These are phyloP conservation scores for Nymphalis c-album DNA, from an alignment of 2,888 invertebrate genomes.

Conservation along the genomic window DNA sequence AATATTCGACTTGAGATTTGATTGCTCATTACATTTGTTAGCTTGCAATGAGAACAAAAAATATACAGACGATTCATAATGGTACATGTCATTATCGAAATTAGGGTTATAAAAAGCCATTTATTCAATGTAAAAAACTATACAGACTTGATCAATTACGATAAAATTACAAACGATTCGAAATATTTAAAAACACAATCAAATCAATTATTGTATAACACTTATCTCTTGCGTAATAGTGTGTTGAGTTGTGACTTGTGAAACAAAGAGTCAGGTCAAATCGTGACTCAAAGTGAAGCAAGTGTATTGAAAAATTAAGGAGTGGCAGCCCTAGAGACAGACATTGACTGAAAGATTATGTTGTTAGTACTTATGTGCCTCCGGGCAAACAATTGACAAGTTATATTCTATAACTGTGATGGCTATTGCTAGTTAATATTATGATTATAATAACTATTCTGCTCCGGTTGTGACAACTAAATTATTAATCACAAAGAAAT, in stretches of 20 bases:
- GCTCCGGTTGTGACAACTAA: neutral
- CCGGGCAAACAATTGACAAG: constrained; percentile 19
- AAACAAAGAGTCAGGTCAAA: constrained; percentile 36
- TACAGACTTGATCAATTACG: constrained; percentile 19
- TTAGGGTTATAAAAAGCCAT: neutral
- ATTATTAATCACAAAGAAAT: neutral
- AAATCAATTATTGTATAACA: constrained; percentile 33
- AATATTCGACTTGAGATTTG: constrained; percentile 19
- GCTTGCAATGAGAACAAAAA: constrained; percentile 22
- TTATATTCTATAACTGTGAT: constrained; percentile 8
- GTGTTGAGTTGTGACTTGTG: constrained; percentile 33
- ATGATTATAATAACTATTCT: neutral
- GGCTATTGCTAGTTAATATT: neutral
- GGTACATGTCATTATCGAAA: neutral
- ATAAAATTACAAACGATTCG: constrained; percentile 12
- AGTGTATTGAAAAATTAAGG: constrained; percentile 32
- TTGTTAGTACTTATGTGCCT: constrained; percentile 29
- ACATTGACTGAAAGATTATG: constrained; percentile 30
- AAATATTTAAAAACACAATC: constrained; percentile 29
- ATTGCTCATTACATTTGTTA: constrained; percentile 26
- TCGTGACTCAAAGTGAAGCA: constrained; percentile 39
- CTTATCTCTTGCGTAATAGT: constrained; percentile 37
- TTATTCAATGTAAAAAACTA: neutral
- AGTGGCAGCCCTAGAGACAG: constrained; percentile 26
- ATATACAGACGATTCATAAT: too few species aligned